phyloP scores from a whole-genome alignment of 2,113 vertebrate genomes.

The Prolemur simus region DNA sequence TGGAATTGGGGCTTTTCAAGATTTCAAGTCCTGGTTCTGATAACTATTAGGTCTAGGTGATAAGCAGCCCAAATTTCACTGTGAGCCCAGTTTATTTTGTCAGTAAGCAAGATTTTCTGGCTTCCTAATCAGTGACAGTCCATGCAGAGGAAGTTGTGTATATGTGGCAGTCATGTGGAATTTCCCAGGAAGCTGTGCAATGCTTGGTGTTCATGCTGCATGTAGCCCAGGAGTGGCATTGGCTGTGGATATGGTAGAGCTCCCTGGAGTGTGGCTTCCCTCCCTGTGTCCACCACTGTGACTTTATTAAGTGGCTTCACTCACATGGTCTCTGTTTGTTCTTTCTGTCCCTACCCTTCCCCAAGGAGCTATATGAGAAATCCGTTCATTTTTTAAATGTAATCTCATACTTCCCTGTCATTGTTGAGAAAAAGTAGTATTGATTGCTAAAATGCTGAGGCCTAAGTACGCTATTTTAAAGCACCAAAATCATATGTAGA shows the following conservation, averaged over 20 bases:
- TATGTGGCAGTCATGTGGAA: fast-evolving
- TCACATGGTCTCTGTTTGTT: not conserved
- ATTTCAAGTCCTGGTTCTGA: not conserved
- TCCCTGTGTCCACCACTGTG: not conserved
- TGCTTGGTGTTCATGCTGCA: no score
- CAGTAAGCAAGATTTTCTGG: not conserved
- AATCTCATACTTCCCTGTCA: not conserved
- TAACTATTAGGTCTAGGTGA: not conserved
- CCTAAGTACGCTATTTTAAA: not conserved
- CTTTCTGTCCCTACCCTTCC: not conserved
- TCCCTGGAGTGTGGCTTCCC: not conserved
- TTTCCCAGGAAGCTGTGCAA: not conserved
- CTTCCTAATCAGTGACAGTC: not conserved
- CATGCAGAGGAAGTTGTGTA: fast-evolving
- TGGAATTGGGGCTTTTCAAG: not conserved
- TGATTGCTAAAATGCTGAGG: not conserved
- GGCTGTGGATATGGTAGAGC: fast-evolving
- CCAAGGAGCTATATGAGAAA: not conserved
- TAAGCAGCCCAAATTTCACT: not conserved
- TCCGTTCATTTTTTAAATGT: not conserved
- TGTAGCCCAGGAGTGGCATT: fast-evolving
- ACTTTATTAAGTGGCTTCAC: not conserved
- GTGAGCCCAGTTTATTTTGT: not conserved
- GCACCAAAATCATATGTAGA: not conserved
- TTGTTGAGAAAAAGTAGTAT: not conserved